Percentiles rank a stretch among this genome's conserved stretches.
Evolutionary conservation across 2,888 invertebrate genomes (phyloP).

Genomic region (Sylvicola cinctus): DNA sequence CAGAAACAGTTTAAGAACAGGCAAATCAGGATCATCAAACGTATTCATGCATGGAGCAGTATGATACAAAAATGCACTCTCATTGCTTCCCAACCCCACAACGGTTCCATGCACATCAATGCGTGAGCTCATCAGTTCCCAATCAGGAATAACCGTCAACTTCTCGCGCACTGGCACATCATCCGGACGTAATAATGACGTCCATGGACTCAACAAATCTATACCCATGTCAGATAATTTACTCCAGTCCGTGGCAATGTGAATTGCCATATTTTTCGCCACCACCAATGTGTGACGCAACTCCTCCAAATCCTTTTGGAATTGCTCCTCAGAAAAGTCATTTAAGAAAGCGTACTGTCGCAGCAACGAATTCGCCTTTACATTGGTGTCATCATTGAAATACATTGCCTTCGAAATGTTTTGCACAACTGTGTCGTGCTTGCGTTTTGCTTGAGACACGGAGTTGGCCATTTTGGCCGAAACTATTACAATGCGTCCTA

Average conservation of each 20-base stretch:
- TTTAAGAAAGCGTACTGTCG: constrained; percentile 59
- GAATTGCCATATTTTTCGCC: constrained; percentile 41
- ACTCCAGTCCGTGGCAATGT: constrained; percentile 46
- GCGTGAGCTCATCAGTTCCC: constrained; percentile 13
- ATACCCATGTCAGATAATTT: constrained; percentile 6
- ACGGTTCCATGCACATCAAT: constrained; percentile 35
- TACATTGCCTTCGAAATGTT: constrained; percentile 37
- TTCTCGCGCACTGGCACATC: background rate
- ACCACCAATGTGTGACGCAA: constrained; percentile 36
- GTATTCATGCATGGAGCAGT: constrained; percentile 42
- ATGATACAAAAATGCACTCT: constrained; percentile 54
- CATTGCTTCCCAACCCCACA: constrained; percentile 61
- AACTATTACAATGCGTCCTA: constrained; percentile 53
- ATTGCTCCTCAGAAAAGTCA: constrained; percentile 33
- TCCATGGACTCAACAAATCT: constrained; percentile 29
- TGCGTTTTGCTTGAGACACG: constrained; percentile 51
- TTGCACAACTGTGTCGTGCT: constrained; percentile 45
- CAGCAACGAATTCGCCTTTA: constrained; percentile 45
- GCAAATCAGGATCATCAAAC: constrained; percentile 39
- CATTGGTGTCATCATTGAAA: constrained; percentile 45
- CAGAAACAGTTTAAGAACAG: constrained; percentile 55
- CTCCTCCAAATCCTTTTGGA: constrained; percentile 31
- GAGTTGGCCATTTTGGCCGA: constrained; percentile 66
- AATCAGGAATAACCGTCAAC: constrained; percentile 11
- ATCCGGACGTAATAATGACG: constrained; percentile 21